Base-by-base conservation (phyloP, 1,140 invertebrate species). In the Chelonus insularis region DNA sequence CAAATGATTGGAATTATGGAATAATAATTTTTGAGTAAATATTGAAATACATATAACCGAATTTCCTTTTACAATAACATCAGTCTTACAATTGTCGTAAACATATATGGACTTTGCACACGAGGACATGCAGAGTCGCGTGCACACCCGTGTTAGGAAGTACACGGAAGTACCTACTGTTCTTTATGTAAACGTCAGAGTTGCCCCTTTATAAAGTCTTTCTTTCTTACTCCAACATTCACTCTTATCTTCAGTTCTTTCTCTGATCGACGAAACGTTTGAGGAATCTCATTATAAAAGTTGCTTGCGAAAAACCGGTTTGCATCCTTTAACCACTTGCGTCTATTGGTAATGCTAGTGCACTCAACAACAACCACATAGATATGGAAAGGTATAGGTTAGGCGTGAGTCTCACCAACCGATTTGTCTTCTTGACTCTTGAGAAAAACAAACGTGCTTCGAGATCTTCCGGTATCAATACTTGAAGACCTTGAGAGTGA, bases 231-330 rank as follows among this genome's bases (percentile, higher is more conserved):
- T 51, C 32, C 47, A 29, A 37, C 18, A 25, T 39, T 6, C 16
- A 9, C 25, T 37, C 34, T 58, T n/a, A 2, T 34, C 39, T 16
- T 20, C 12, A 29, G 11, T 48, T 7, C 25, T 48, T 23, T n/a
- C 18, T 48, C 36, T 57, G 18, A 11, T 45, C 50, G 37, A 37
- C 9, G 56, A 63, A 52, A 55, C 56, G 57, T 58, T 72, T 72
- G 60, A 72, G 64, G 65, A 67, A 72, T 71, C 65, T 71, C 66
- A 70, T 71, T 72, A 71, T 65, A 71, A 71, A 72, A 70, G 67
- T 72, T 70, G 66, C 65, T 57, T 56, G 64, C 52, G 16, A 47
- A 65, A 65, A 72, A 73, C 70, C 70, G 69, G 67, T 73, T 73
- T 69, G 50, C 41, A 68, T 58, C 66, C 61, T 66, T 57, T 69